Percentiles rank a stretch among this genome's conserved stretches.
Evolutionary conservation across 2,113 vertebrate species (phyloP).

Genomic region (Calyptomena viridis): DNA sequence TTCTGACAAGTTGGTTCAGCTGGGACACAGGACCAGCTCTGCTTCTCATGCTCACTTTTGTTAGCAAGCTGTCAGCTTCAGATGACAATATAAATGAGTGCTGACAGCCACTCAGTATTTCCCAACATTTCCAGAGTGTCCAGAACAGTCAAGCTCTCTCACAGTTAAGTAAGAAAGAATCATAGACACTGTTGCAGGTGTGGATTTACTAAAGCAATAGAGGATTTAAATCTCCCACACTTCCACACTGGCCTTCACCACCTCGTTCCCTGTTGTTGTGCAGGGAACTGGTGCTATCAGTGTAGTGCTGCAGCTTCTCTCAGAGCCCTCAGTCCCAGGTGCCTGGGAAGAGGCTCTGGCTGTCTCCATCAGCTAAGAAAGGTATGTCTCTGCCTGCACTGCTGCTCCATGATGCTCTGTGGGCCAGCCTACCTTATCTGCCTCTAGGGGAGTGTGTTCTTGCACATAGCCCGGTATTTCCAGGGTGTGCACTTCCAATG

Average conservation of each 20-base stretch:
- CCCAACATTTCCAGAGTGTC: background rate
- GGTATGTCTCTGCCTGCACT: background rate
- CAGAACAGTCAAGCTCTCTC: background rate
- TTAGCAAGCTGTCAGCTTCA: background rate
- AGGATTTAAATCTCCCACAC: background rate
- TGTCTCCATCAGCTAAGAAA: background rate
- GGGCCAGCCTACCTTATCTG: background rate
- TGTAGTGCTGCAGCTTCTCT: background rate
- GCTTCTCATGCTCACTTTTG: background rate
- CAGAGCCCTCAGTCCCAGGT: background rate
- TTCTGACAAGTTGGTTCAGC: background rate
- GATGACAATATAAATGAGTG: background rate
- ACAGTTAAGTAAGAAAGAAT: background rate
- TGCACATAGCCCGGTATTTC: background rate
- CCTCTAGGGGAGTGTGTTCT: background rate
- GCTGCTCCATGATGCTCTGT: background rate
- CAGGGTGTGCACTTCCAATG: background rate
- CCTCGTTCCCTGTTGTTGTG: background rate
- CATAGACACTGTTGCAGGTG: background rate
- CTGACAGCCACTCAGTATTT: background rate
- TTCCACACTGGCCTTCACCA: background rate
- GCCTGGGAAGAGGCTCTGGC: background rate
- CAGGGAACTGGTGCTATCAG: background rate
- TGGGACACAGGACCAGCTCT: background rate
- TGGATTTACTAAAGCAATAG: background rate